Conservation (phyloP, 1,140 invertebrate species). For the Parasteatoda tepidariorum region DNA sequence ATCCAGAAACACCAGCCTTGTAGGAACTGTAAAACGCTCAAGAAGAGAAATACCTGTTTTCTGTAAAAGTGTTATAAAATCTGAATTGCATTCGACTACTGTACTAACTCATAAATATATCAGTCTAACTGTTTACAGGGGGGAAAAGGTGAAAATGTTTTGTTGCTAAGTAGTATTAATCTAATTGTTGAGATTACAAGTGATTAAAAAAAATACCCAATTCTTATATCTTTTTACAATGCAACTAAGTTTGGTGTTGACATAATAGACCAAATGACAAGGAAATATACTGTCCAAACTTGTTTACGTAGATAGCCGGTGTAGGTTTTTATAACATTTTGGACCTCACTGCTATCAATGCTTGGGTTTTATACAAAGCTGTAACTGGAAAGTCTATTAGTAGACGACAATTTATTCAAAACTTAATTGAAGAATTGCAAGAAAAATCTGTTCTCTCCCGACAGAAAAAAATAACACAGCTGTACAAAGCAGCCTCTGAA, state of each 20-base stretch:
- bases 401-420: too few species aligned
- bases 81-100: background rate
- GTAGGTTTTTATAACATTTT: conserved; percentile 54
- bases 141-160: background rate
- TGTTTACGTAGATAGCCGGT: conserved; percentile 41
- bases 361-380: too few species aligned
- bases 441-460: too few species aligned
- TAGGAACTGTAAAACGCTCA: too few species aligned
- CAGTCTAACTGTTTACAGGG: conserved; percentile 1
- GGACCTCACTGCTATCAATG: conserved; percentile 16
- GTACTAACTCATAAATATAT: background rate
- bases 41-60: conserved; percentile 27
- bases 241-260: conserved; percentile 17
- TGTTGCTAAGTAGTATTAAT: background rate
- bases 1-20: background rate
- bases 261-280: conserved; percentile 35
- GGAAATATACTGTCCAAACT: conserved; percentile 3
- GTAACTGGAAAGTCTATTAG: too few species aligned
- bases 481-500: too few species aligned
- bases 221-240: conserved; percentile 8
- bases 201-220: background rate
- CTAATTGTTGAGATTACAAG: background rate
- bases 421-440: too few species aligned
- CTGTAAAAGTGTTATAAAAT: background rate
- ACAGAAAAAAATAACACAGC: too few species aligned